Evolutionary conservation across 2,113 vertebrate genomes (phyloP).

Genomic region (Eurystomus gularis): DNA sequence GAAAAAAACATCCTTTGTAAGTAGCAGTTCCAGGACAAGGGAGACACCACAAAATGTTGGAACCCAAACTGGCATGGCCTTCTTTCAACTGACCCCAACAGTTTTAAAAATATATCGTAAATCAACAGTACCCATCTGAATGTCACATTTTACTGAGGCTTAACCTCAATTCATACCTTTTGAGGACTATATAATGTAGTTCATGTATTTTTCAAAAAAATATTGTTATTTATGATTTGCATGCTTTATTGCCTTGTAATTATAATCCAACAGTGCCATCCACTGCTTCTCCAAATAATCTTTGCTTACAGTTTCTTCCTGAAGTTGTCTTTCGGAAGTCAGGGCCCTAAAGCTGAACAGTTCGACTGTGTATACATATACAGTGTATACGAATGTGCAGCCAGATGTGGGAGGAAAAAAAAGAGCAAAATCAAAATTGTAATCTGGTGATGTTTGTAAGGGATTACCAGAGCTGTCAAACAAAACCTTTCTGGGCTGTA

Average conservation of each 20-base stretch:
- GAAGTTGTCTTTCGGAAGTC: not conserved
- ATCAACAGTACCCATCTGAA: not conserved
- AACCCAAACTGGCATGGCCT: not conserved
- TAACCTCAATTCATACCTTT: not conserved
- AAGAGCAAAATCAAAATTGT: constrained; percentile 1
- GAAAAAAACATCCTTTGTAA: not conserved
- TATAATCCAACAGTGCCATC: constrained; percentile 75
- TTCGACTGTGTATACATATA: not conserved
- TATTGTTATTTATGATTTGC: constrained; percentile 19
- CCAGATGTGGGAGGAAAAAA: not conserved
- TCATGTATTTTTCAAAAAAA: not conserved
- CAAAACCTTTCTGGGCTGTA: not conserved
- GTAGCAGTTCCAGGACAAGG: not conserved
- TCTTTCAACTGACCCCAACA: not conserved
- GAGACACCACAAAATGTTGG: not conserved
- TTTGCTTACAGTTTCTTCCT: constrained; percentile 33
- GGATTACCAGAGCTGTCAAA: constrained; percentile 47
- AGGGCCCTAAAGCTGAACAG: not conserved
- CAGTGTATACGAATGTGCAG: not conserved
- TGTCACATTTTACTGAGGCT: not conserved
- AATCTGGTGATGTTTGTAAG: constrained; percentile 5
- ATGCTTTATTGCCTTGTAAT: constrained; percentile 58
- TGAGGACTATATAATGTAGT: not conserved
- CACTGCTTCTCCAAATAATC: constrained; percentile 67
- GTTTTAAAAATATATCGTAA: not conserved